Conservation (phyloP, 2,797 vertebrate genomes). For the Sphenodon punctatus region DNA sequence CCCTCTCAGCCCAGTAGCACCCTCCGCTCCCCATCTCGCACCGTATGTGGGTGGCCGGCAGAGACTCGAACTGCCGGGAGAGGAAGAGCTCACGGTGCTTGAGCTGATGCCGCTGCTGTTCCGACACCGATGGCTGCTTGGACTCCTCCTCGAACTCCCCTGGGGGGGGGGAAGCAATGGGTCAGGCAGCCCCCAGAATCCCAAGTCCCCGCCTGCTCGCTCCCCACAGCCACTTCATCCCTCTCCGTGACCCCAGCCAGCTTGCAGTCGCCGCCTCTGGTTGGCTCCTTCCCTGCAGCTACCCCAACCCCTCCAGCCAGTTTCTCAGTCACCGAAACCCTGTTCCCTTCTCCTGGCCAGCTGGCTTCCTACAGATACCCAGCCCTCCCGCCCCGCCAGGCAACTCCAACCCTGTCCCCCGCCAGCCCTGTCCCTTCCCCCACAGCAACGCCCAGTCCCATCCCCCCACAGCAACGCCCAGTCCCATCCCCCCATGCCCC, state of each 20-base stretch:
- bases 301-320: too few species aligned
- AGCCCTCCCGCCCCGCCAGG: slow-evolving; percentile 60
- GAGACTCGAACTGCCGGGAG: slow-evolving; percentile 91
- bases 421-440: not conserved
- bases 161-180: slow-evolving; percentile 33
- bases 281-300: too few species aligned
- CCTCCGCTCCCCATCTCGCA: slow-evolving; percentile 29
- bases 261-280: too few species aligned
- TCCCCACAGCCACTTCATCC: not conserved
- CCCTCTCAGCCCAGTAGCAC: rapidly evolving
- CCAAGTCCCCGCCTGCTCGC: too few species aligned
- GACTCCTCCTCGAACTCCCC: slow-evolving; percentile 96
- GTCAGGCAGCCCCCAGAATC: too few species aligned
- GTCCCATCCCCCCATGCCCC: not conserved
- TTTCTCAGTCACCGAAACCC: too few species aligned
- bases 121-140: slow-evolving; percentile 88
- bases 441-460: not conserved
- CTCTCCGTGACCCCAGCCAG: too few species aligned
- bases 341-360: not conserved
- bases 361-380: slow-evolving; percentile 58
- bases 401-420: too few species aligned
- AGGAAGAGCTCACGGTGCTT: slow-evolving; percentile 95
- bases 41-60: slow-evolving; percentile 95
- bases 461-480: not conserved
- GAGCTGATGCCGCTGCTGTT: slow-evolving; percentile 93